Evolutionary conservation across 2,797 vertebrate species (phyloP).

Genomic region (Tapera naevia): DNA sequence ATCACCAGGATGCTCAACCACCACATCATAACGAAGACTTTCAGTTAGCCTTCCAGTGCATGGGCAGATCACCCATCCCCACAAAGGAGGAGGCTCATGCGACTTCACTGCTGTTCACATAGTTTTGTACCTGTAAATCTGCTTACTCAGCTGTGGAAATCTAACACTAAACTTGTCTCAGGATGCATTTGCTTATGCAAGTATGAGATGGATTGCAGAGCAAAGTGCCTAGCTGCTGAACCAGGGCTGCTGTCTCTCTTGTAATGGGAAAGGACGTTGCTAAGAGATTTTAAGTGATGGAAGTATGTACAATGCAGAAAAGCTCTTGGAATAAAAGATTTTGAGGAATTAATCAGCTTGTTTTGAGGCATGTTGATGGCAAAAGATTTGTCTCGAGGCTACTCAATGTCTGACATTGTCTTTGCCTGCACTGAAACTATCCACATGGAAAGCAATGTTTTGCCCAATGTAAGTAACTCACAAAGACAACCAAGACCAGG

Average conservation of each 20-base stretch:
- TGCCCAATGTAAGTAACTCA: background rate
- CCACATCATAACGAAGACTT: background rate
- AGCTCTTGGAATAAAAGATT: constrained; percentile 4
- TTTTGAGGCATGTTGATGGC: constrained; percentile 12
- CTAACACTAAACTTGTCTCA: background rate
- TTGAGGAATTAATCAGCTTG: background rate
- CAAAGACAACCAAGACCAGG: background rate
- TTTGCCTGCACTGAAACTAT: background rate
- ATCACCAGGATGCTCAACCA: background rate
- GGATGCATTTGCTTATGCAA: background rate
- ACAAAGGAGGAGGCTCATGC: background rate
- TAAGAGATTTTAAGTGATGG: background rate
- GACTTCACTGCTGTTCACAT: background rate
- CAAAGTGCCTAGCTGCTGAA: background rate
- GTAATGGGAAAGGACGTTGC: background rate
- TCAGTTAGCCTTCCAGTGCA: background rate
- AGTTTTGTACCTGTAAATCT: background rate
- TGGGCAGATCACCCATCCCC: background rate
- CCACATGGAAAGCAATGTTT: background rate
- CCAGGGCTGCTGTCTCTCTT: background rate
- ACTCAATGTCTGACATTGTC: background rate
- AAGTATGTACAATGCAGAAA: background rate
- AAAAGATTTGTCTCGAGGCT: background rate
- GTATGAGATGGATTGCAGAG: background rate
- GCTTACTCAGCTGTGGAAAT: background rate